phyloP scores from a whole-genome alignment of 2,113 vertebrate species.

The Tachycineta bicolor region DNA sequence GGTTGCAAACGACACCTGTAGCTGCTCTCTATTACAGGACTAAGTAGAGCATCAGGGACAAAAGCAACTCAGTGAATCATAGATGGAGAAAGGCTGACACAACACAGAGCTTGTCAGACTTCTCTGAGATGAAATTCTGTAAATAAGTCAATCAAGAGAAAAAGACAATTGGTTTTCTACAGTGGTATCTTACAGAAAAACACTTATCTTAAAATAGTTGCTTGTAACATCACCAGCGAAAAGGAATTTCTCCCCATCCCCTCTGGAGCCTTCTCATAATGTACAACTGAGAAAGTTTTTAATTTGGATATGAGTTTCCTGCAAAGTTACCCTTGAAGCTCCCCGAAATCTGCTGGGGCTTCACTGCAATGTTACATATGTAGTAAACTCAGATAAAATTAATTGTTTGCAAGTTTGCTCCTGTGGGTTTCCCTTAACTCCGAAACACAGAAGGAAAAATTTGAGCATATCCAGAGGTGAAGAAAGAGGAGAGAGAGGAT shows the following conservation, averaged over 20 bases:
- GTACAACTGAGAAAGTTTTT: neutral
- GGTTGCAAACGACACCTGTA: neutral
- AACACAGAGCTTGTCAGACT: neutral
- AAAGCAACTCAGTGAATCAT: neutral
- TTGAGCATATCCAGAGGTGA: neutral
- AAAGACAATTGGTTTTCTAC: neutral
- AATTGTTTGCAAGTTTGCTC: neutral
- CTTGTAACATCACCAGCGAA: neutral
- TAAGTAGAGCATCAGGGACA: neutral
- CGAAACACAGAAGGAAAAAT: neutral
- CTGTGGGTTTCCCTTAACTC: neutral
- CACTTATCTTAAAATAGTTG: neutral
- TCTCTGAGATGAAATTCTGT: neutral
- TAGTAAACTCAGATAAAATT: neutral
- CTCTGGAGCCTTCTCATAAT: neutral
- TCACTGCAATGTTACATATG: neutral
- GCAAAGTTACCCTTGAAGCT: neutral
- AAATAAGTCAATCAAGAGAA: constrained; percentile 14
- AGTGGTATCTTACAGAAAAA: neutral
- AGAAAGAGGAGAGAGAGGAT: neutral
- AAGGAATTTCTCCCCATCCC: neutral
- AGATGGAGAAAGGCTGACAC: neutral
- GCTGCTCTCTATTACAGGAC: neutral
- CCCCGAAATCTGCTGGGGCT: neutral
- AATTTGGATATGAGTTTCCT: neutral